A percentile compares a stretch with the other conserved stretches of the same genome.
phyloP scores from a whole-genome alignment of 2,888 invertebrate genomes.

The Dasysyrphus albostriatus region DNA sequence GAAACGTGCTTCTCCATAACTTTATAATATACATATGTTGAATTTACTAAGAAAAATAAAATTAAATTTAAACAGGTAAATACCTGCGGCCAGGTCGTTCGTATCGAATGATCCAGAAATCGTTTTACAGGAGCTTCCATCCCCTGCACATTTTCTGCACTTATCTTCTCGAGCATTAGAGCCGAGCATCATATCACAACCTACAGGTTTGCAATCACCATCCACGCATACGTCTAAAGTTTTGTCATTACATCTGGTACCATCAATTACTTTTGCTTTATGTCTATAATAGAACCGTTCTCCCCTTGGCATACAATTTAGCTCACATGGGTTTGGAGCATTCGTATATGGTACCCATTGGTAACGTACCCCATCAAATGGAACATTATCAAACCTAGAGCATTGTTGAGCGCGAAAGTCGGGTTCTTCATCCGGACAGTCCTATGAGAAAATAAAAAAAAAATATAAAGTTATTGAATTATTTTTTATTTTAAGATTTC shows the following conservation, averaged over 20 bases:
- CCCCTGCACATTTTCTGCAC: slow-evolving; percentile 96
- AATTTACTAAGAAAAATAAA: not conserved
- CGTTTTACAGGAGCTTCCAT: slow-evolving; percentile 94
- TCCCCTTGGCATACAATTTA: slow-evolving; percentile 97
- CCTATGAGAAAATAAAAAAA: slow-evolving; percentile 84
- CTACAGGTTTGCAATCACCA: slow-evolving; percentile 96
- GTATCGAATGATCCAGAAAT: slow-evolving; percentile 89
- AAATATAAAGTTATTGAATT: not conserved
- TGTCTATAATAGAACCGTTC: slow-evolving; percentile 96
- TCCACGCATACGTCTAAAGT: slow-evolving; percentile 96
- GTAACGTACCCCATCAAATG: slow-evolving; percentile 92
- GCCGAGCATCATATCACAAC: slow-evolving; percentile 97
- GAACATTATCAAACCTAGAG: slow-evolving; percentile 90
- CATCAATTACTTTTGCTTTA: slow-evolving; percentile 91
- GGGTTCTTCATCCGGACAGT: slow-evolving; percentile 90
- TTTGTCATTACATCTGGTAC: slow-evolving; percentile 92
- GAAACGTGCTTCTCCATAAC: no score
- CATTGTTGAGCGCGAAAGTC: slow-evolving; percentile 97
- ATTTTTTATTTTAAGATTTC: not conserved
- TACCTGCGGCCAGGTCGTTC: slow-evolving; percentile 90
- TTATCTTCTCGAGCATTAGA: slow-evolving; percentile 94
- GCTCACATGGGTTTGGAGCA: slow-evolving; percentile 95
- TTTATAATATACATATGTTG: no score
- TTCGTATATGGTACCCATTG: slow-evolving; percentile 95
- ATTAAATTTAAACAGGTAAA: slow-evolving; percentile 77